Evolutionary conservation across 2,888 invertebrate genomes (phyloP).

Genomic region (Cosmia pyralina): DNA sequence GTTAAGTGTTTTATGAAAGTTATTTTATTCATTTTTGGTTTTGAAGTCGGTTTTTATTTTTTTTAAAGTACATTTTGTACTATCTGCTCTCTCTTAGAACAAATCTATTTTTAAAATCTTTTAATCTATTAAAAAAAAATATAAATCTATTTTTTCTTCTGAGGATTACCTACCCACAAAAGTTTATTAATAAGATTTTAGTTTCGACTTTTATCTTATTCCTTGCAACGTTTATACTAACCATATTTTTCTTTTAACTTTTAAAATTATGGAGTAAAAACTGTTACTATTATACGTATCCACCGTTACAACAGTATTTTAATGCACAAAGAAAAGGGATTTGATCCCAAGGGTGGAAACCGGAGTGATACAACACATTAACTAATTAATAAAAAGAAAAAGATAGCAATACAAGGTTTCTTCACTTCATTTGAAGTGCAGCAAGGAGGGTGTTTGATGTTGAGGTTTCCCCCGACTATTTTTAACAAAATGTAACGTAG

Average conservation of each 20-base stretch:
- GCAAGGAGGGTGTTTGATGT: background rate
- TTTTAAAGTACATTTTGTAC: too few species aligned
- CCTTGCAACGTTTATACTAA: background rate
- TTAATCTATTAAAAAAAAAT: too few species aligned
- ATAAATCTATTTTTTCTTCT: too few species aligned
- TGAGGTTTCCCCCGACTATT: too few species aligned
- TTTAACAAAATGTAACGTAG: too few species aligned
- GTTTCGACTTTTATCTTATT: conserved; percentile 5
- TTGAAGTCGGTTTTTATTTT: too few species aligned
- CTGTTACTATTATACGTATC: conserved; percentile 8
- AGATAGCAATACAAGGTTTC: conserved; percentile 6
- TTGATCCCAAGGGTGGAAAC: conserved; percentile 16
- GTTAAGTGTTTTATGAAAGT: too few species aligned
- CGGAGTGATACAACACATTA: conserved; percentile 34
- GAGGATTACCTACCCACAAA: background rate
- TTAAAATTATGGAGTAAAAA: conserved; percentile 7
- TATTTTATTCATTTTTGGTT: too few species aligned
- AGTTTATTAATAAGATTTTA: background rate
- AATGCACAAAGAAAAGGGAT: conserved; percentile 13
- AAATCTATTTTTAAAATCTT: too few species aligned
- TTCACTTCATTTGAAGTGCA: conserved; percentile 22
- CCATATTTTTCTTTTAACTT: conserved; percentile 13
- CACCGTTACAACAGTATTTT: background rate
- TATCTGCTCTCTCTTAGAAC: too few species aligned
- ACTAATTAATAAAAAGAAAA: conserved; percentile 54